phyloP scores from a whole-genome alignment of 2,797 vertebrate species.

The Rhabdophis nuchalis region DNA sequence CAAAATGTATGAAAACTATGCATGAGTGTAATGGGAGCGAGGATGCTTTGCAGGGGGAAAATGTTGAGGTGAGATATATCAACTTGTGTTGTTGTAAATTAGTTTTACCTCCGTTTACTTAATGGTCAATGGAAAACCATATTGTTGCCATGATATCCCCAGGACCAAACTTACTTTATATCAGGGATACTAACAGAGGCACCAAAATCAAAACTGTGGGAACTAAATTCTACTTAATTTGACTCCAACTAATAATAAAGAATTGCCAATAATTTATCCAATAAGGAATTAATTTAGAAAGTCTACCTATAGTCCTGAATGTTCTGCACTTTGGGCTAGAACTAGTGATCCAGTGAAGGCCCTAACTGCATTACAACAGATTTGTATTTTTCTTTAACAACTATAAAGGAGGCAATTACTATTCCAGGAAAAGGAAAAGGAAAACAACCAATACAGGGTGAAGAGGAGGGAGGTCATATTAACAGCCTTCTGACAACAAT shows the following conservation, averaged over 20 bases:
- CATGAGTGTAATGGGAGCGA: neutral
- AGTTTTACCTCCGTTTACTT: neutral
- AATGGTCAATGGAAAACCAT: neutral
- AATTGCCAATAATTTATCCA: neutral
- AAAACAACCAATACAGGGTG: neutral
- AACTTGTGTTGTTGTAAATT: neutral
- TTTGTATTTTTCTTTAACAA: neutral
- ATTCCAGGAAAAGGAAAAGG: slow-evolving; percentile 31
- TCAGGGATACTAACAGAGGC: neutral
- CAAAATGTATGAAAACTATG: neutral
- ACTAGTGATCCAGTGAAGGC: neutral
- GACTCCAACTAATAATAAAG: neutral
- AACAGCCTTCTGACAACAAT: slow-evolving; percentile 58
- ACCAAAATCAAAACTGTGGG: neutral
- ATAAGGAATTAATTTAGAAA: neutral
- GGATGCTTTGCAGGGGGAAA: neutral
- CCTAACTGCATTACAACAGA: neutral
- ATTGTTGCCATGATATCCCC: neutral
- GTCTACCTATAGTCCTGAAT: neutral
- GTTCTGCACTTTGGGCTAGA: neutral
- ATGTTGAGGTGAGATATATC: neutral
- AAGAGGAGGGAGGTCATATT: slow-evolving; percentile 37
- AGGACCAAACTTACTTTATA: neutral
- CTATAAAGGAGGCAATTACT: slow-evolving; percentile 57
- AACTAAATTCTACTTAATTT: neutral